phyloP scores from a whole-genome alignment of 1,140 invertebrate species.

The Brachionus rubens region DNA sequence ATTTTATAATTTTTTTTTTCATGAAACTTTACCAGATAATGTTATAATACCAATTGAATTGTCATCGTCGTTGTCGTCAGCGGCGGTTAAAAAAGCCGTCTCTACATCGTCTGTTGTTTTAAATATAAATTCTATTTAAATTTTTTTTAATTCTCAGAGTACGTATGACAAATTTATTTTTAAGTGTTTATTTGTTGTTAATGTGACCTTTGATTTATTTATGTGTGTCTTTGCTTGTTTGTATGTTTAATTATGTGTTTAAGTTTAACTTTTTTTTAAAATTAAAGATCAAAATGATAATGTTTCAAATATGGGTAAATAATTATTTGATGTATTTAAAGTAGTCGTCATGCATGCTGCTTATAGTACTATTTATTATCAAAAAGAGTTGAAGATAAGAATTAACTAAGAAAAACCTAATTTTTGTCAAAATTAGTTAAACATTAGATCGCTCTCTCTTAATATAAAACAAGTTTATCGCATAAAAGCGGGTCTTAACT shows the following conservation, averaged over 20 bases:
- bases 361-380: no score
- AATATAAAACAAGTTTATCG: no score
- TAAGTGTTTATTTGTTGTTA: not conserved
- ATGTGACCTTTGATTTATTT: not conserved
- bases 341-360: no score
- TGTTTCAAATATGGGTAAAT: no score
- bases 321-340: no score
- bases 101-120: not conserved
- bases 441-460: no score
- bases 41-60: slow-evolving; percentile 31
- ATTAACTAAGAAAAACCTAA: no score
- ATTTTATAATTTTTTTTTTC: not conserved
- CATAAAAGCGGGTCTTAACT: no score
- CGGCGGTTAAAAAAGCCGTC: not conserved
- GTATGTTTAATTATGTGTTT: not conserved
- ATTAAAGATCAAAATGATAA: no score
- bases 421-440: no score
- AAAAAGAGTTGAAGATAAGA: no score
- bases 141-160: not conserved
- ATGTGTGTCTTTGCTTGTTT: not conserved
- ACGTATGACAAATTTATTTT: not conserved
- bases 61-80: not conserved
- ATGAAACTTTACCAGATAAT: no score
- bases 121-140: slow-evolving; percentile 21
- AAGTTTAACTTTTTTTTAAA: not conserved